Conservation (phyloP, 2,888 invertebrate species). For the Adineta ricciae region DNA sequence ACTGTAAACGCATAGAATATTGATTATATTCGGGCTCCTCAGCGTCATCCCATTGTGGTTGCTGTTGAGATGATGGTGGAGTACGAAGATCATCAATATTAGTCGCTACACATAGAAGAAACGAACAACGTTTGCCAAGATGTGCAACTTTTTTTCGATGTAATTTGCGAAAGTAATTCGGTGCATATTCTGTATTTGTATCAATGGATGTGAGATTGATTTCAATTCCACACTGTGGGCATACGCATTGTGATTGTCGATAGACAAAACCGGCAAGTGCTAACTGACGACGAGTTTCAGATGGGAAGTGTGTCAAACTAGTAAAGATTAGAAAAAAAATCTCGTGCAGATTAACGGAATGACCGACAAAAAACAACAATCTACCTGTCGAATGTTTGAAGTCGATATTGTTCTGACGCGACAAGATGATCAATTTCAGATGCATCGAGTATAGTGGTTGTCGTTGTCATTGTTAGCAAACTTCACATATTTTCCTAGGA, state of each 20-base stretch:
- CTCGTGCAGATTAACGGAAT: too few relatives aligned
- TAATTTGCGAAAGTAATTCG: neutral
- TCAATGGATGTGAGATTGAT: neutral
- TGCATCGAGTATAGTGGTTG: neutral
- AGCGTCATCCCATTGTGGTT: neutral
- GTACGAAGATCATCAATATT: slow-evolving; percentile 1
- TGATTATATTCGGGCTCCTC: neutral
- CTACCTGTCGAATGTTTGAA: neutral
- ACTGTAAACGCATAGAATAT: neutral
- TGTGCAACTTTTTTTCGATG: slow-evolving; percentile 11
- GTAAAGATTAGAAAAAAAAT: neutral
- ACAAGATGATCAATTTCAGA: neutral
- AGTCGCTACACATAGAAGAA: neutral
- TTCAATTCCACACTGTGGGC: neutral
- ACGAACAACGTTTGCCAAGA: neutral
- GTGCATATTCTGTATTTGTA: neutral
- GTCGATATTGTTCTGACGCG: neutral
- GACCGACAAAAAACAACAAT: neutral
- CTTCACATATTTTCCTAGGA: neutral
- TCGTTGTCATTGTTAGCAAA: neutral
- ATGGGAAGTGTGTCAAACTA: neutral
- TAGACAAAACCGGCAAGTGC: neutral
- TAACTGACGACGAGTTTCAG: neutral
- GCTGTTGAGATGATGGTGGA: neutral
- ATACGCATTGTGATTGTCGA: neutral